phyloP scores from a whole-genome alignment of 2,888 invertebrate species.

The Monoplex corrugatus region DNA sequence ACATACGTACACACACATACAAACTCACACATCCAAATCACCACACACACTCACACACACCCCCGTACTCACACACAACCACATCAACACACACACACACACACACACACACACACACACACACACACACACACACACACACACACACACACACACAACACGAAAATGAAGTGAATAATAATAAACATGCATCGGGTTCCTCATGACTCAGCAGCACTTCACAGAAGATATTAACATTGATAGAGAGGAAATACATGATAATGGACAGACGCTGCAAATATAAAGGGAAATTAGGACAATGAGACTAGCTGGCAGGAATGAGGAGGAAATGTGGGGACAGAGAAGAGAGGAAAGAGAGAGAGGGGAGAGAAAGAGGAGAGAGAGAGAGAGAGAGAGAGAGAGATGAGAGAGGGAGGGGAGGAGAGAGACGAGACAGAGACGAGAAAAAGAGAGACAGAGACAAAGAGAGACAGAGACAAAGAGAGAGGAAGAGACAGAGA shows the following conservation, averaged over 20 bases:
- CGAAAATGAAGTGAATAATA: not conserved
- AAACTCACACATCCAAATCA: not conserved
- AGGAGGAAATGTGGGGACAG: not conserved
- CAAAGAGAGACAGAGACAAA: not conserved
- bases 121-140: not conserved
- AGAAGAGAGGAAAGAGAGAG: not conserved
- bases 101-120: not conserved
- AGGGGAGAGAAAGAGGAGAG: not conserved
- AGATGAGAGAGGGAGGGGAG: not conserved
- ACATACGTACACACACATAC: not conserved
- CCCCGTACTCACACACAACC: not conserved
- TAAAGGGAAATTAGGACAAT: no score
- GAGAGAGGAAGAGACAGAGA: not conserved
- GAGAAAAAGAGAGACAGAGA: not conserved
- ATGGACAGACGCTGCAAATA: not conserved
- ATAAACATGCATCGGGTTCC: not conserved
- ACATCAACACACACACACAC: conserved; percentile 15
- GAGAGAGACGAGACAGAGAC: not conserved
- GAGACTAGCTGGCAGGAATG: not conserved
- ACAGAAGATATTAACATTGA: not conserved
- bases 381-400: not conserved
- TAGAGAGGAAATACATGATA: not conserved
- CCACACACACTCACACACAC: not conserved
- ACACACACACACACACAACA: not conserved
- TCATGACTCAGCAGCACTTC: not conserved